Evolutionary conservation across 2,888 invertebrate species (phyloP).

Genomic region (Myopa tessellatipennis): DNA sequence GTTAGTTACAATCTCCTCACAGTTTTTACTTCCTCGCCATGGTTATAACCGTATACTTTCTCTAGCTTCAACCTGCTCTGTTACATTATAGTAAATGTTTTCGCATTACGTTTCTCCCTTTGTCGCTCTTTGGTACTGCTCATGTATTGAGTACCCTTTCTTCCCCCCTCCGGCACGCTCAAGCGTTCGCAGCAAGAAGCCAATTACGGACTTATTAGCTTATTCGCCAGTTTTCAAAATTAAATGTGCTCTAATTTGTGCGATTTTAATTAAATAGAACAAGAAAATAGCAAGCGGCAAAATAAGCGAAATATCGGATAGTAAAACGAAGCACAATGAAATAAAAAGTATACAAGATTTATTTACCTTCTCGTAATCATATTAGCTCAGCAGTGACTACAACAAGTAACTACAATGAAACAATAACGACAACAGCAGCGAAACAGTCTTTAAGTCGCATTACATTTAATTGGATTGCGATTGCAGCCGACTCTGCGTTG

Average conservation of each 20-base stretch:
- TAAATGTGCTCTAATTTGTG: constrained; percentile 27
- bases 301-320: not conserved
- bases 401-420: not conserved
- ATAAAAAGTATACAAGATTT: constrained; percentile 21
- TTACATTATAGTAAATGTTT: too few relatives aligned
- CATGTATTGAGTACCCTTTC: not conserved
- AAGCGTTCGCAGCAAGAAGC: constrained; percentile 16
- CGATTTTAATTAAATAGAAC: constrained; percentile 29
- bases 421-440: constrained; percentile 16
- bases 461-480: constrained; percentile 54
- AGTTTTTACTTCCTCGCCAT: too few relatives aligned
- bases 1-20: too few relatives aligned
- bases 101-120: too few relatives aligned
- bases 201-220: constrained; percentile 29
- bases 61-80: too few relatives aligned
- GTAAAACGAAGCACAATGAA: constrained; percentile 11
- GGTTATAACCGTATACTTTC: too few relatives aligned
- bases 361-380: constrained; percentile 34
- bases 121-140: not conserved
- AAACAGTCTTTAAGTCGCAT: constrained; percentile 45
- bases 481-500: constrained; percentile 36
- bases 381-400: constrained; percentile 19
- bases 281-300: not conserved
- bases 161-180: not conserved
- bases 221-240: constrained; percentile 25